Conservation (phyloP, 2,113 vertebrate genomes). For the Pycnonotus jocosus region DNA sequence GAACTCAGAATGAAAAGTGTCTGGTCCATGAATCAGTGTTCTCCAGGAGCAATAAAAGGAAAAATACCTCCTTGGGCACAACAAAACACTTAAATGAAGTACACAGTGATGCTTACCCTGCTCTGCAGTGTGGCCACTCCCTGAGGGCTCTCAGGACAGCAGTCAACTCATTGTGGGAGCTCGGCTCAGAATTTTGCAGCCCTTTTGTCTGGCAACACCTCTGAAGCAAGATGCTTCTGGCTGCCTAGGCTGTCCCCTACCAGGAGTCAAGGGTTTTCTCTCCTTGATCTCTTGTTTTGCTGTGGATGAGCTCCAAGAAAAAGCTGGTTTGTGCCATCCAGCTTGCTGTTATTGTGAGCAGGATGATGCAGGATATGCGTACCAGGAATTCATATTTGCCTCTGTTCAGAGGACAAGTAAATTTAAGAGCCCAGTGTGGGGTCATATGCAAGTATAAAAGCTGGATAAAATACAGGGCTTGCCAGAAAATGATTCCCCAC, state of each 20-base stretch:
- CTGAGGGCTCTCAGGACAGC: neutral
- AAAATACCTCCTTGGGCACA: neutral
- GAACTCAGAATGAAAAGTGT: neutral
- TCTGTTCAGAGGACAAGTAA: neutral
- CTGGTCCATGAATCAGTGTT: neutral
- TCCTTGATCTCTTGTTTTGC: neutral
- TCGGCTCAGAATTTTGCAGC: neutral
- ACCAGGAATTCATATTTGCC: neutral
- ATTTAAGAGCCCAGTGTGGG: neutral
- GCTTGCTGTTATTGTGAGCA: neutral
- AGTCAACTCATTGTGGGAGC: neutral
- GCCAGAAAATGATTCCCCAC: neutral
- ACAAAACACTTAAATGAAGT: neutral
- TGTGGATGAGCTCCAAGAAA: neutral
- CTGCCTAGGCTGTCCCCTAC: neutral
- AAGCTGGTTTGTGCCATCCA: neutral
- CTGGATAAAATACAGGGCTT: neutral
- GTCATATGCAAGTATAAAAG: neutral
- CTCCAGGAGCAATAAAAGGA: neutral
- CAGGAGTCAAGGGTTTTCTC: neutral
- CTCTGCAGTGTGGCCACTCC: neutral
- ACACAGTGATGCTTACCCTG: neutral
- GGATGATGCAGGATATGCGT: neutral
- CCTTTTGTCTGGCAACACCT: neutral
- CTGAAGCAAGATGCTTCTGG: neutral